A percentile compares a stretch with the other conserved stretches of the same genome.
These are phyloP conservation scores for Halictus rubicundus DNA, from an alignment of 1,140 invertebrate species.

Conservation along the genomic window DNA sequence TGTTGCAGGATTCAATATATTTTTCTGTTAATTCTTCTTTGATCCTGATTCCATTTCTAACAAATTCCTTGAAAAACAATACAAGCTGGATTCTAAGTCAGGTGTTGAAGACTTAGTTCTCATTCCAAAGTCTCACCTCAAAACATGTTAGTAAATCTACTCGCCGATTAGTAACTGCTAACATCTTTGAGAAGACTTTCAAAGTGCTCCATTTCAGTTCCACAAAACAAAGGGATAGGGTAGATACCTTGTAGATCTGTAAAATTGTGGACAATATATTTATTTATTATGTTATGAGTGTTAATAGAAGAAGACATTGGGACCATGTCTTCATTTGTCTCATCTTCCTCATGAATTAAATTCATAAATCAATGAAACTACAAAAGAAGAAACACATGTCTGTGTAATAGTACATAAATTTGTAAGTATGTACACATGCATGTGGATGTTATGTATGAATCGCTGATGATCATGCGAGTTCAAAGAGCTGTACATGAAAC, in stretches of 20 bases:
- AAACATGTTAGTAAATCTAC: constrained; percentile 85
- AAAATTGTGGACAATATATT: constrained; percentile 40
- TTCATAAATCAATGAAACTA: too few species aligned
- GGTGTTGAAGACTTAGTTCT: neutral
- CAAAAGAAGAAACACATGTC: too few species aligned
- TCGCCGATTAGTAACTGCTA: constrained; percentile 87
- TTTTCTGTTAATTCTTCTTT: constrained; percentile 78
- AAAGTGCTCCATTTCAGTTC: constrained; percentile 86
- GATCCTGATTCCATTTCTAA: constrained; percentile 83
- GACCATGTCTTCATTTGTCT: too few species aligned
- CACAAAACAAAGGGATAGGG: constrained; percentile 81
- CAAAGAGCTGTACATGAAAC: neutral
- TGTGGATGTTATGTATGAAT: neutral
- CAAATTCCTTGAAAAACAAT: constrained; percentile 79
- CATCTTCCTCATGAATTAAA: too few species aligned
- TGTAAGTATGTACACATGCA: neutral
- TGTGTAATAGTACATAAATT: too few species aligned
- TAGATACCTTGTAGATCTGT: constrained; percentile 85
- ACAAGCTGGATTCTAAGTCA: neutral
- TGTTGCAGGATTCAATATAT: constrained; percentile 76
- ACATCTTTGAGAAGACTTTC: constrained; percentile 86
- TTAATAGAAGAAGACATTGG: too few species aligned
- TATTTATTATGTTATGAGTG: too few species aligned
- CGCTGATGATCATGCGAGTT: neutral
- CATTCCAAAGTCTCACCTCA: constrained; percentile 78